phyloP scores from a whole-genome alignment of 2,797 vertebrate species.

The Spondyliosoma cantharus region DNA sequence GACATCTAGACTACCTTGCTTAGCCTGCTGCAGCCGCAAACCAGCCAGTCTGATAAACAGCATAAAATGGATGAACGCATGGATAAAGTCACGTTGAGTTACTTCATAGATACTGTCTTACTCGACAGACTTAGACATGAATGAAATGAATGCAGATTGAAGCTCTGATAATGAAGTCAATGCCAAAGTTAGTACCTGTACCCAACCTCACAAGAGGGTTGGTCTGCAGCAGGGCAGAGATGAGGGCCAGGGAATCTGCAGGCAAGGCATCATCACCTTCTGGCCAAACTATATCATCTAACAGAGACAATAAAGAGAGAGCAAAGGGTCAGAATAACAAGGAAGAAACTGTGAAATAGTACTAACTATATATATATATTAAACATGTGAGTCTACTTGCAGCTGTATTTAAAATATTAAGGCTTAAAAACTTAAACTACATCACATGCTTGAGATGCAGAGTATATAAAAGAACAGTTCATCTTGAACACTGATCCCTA shows the following conservation, averaged over 20 bases:
- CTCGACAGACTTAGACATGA: not conserved
- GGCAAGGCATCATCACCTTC: conserved; percentile 93
- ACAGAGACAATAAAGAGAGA: conserved; percentile 31
- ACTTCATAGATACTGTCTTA: not conserved
- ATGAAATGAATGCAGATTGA: not conserved
- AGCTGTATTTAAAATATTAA: not conserved
- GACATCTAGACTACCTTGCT: not conserved
- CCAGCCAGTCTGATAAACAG: too few relatives aligned
- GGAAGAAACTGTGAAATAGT: not conserved
- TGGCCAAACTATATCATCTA: conserved; percentile 95
- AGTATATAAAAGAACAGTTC: not conserved
- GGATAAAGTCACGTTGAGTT: not conserved
- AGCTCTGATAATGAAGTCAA: conserved; percentile 8
- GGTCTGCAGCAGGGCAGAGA: conserved; percentile 92
- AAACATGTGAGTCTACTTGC: not conserved
- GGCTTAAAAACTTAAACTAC: conserved; percentile 1
- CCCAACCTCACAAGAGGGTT: conserved; percentile 92
- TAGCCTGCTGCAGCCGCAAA: not conserved
- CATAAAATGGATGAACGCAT: not conserved
- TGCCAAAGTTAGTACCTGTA: conserved; percentile 82
- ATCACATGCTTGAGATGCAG: not conserved
- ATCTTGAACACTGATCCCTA: too few relatives aligned
- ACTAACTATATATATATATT: not conserved
- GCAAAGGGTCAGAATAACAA: conserved; percentile 8
- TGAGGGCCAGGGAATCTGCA: conserved; percentile 89